Percentiles rank a stretch among this genome's conserved stretches.
phyloP scores from a whole-genome alignment of 2,888 invertebrate species.

The Theretra japonica region DNA sequence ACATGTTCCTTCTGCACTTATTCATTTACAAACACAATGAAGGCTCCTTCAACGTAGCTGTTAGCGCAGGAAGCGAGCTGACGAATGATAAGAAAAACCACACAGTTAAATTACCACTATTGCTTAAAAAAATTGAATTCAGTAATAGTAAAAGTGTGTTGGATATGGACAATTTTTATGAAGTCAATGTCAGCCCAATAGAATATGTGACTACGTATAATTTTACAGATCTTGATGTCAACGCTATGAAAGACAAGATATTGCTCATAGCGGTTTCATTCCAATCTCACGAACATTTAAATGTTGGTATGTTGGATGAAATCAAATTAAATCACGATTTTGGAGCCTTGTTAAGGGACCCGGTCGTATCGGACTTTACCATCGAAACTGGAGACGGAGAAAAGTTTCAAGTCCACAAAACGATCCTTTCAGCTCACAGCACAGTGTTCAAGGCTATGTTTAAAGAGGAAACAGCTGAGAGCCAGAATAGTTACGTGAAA shows the following conservation, averaged over 20 bases:
- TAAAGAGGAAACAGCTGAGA: constrained; percentile 74
- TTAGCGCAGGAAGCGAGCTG: constrained; percentile 57
- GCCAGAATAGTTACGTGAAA: constrained; percentile 68
- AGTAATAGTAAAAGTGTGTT: constrained; percentile 36
- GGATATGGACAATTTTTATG: background rate
- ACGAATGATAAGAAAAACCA: constrained; percentile 57
- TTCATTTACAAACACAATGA: constrained; percentile 65
- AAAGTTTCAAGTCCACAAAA: constrained; percentile 70
- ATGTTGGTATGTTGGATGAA: constrained; percentile 49
- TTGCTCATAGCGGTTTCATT: constrained; percentile 65
- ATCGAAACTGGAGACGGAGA: constrained; percentile 72
- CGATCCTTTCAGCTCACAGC: constrained; percentile 65
- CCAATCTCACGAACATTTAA: constrained; percentile 43
- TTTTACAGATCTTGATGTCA: constrained; percentile 66
- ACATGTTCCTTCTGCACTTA: constrained; percentile 67
- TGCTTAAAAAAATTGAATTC: constrained; percentile 54
- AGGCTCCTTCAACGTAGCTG: constrained; percentile 54
- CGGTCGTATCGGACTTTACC: constrained; percentile 70
- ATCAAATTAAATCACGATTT: constrained; percentile 64
- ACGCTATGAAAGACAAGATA: constrained; percentile 61
- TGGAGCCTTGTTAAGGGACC: constrained; percentile 61
- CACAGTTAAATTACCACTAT: constrained; percentile 54
- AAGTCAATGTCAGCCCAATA: constrained; percentile 36
- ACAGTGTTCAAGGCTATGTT: constrained; percentile 80
- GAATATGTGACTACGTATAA: constrained; percentile 65